These are phyloP conservation scores for Zaprionus tsacasi DNA, from an alignment of 1,140 invertebrate genomes.

Conservation along the genomic window DNA sequence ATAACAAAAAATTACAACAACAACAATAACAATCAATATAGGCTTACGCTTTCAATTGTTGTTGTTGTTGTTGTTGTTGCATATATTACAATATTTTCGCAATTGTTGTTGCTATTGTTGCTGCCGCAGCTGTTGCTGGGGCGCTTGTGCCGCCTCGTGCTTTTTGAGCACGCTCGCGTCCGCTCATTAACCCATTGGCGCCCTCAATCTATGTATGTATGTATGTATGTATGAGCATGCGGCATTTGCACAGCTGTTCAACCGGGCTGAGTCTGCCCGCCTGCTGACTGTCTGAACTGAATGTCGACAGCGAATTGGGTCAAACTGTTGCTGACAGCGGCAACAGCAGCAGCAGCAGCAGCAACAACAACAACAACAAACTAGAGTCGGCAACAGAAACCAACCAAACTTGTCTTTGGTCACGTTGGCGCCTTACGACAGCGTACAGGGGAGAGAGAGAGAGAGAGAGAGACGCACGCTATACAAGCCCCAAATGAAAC, in stretches of 20 bases:
- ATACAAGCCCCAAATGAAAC: conserved; percentile 12
- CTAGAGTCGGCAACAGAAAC: conserved; percentile 28
- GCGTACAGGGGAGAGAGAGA: background rate
- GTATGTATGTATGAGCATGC: conserved; percentile 3
- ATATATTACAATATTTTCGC: conserved; percentile 38
- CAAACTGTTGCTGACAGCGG: conserved; percentile 62
- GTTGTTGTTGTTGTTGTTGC: conserved; percentile 16
- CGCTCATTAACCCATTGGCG: conserved; percentile 42
- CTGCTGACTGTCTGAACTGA: conserved; percentile 36
- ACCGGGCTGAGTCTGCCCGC: conserved; percentile 8
- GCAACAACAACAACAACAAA: conserved; percentile 16
- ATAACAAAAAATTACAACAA: conserved; percentile 33
- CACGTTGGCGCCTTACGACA: conserved; percentile 66
- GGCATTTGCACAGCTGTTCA: conserved; percentile 69
- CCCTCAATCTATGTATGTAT: conserved; percentile 23
- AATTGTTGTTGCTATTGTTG: conserved; percentile 29
- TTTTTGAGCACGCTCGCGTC: conserved; percentile 13
- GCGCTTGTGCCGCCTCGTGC: conserved; percentile 7
- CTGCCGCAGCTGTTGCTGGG: background rate
- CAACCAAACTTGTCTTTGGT: conserved; percentile 75
- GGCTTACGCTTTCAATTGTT: conserved; percentile 61
- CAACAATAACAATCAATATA: conserved; percentile 15
- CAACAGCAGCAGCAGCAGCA: background rate
- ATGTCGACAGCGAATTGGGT: conserved; percentile 65
- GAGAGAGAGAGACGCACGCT: conserved; percentile 5